These are phyloP conservation scores for Mimas tiliae DNA, from an alignment of 2,888 invertebrate genomes.

Conservation along the genomic window DNA sequence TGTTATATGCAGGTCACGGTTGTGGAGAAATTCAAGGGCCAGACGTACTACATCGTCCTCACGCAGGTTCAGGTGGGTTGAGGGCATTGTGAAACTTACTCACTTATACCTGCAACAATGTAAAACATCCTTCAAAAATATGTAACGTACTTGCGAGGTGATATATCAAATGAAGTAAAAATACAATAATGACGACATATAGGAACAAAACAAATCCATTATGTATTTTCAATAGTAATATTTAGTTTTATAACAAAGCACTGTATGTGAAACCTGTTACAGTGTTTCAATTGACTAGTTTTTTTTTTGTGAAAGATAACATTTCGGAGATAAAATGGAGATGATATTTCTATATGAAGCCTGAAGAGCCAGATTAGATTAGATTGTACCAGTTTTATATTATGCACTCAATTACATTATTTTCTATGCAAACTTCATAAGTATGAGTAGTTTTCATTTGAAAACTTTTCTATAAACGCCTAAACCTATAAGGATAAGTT, in stretches of 20 bases:
- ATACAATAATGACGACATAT: neutral
- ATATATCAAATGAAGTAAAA: neutral
- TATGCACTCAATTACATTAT: neutral
- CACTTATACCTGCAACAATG: conserved; percentile 55
- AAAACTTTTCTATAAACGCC: neutral
- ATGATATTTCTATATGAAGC: neutral
- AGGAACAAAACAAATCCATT: no score
- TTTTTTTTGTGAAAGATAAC: neutral
- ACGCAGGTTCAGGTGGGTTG: conserved; percentile 92
- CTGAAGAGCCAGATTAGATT: conserved; percentile 16
- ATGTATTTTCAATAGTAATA: no score
- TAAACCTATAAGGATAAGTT: neutral
- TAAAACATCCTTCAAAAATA: neutral
- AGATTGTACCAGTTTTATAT: neutral
- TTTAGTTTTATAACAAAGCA: no score
- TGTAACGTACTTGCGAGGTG: neutral
- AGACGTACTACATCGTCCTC: conserved; percentile 96
- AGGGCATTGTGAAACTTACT: conserved; percentile 86
- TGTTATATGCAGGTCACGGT: conserved; percentile 95
- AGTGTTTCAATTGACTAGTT: neutral
- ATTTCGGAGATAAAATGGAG: neutral
- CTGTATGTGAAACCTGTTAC: neutral
- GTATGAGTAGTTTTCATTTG: neutral
- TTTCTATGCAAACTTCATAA: neutral
- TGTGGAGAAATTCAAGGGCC: conserved; percentile 93